Evolutionary conservation across 1,140 invertebrate species (phyloP), one percentile per base, ranked within the genome.

Genomic region (Hirudo medicinalis): DNA sequence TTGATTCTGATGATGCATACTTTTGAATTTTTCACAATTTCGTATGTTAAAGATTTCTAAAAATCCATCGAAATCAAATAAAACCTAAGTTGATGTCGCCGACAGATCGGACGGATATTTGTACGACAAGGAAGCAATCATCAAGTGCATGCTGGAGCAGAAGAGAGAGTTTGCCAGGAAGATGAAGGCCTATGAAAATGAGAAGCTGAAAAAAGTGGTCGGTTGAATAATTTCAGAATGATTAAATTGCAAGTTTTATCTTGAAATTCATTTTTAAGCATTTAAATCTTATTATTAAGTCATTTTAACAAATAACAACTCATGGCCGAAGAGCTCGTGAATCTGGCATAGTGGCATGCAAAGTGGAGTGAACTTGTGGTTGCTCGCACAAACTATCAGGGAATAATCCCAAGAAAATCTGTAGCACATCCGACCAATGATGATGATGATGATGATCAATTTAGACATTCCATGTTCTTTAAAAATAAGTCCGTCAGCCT

Each of bases 71-170:
- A 63, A 63, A 11, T 13, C 17, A 9, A 8, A 63, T 32, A 19
- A n/a, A n/a, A 63, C n/a, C n/a, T 15, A 63, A 5, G 20, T 63
- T 9, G 19, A 63, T 22, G 15, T 63, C 19, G 3, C 19, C 17
- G 77, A 40, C 74, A 91, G 90, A 11, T 88, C 89, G 80, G 90
- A 97, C 78, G 97, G 97, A 0, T 94, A 89, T 80, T 83, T 99
- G 0, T 99, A 91, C 83, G 96, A 99, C 77, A 97, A 97, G 80
- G 94, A 98, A 87, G 90, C 94, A 3, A 92, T 99, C 75, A 79
- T 99, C 13, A 89, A 97, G 79, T 99, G 98, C 76, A 90, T 99
- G 70, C 86, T 99, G 49, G 87, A 91, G 0, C 96, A 98, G 80
- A 99, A 99, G 79, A 90, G 87, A 77, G 93, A 97, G 81, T 91